Percentiles rank a stretch among this genome's conserved stretches.
Evolutionary conservation across 2,113 vertebrate genomes (phyloP).

Genomic region (Myanophis thanlyinensis): DNA sequence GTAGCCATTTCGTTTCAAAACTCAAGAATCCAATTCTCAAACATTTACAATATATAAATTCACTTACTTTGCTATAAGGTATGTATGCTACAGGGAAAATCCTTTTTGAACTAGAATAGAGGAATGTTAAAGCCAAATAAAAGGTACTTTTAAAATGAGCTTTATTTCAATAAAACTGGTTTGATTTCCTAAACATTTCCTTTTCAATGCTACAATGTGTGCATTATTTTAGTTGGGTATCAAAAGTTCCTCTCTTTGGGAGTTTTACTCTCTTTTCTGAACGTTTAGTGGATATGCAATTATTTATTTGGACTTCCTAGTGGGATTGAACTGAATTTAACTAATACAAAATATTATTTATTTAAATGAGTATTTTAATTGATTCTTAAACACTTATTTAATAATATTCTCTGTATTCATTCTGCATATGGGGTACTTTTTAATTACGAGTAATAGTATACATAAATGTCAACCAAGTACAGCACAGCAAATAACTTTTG

Average conservation of each 20-base stretch:
- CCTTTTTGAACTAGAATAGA: constrained; percentile 64
- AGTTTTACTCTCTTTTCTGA: constrained; percentile 36
- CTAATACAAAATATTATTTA: background rate
- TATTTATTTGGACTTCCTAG: background rate
- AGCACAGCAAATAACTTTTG: background rate
- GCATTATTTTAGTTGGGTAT: constrained; percentile 49
- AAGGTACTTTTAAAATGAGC: constrained; percentile 70
- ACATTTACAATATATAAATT: constrained; percentile 94
- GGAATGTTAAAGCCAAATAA: constrained; percentile 63
- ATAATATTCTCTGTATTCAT: constrained; percentile 30
- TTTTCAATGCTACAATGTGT: constrained; percentile 59
- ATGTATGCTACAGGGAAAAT: constrained; percentile 75
- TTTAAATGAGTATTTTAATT: constrained; percentile 32
- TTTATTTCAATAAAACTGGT: constrained; percentile 75
- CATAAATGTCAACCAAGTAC: constrained; percentile 32
- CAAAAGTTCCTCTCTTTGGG: constrained; percentile 44
- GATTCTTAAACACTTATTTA: constrained; percentile 44
- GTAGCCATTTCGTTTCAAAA: constrained; percentile 96
- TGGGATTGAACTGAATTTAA: constrained; percentile 31
- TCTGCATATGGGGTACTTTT: constrained; percentile 46
- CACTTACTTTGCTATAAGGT: constrained; percentile 76
- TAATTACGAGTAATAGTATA: constrained; percentile 56
- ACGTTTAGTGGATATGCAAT: constrained; percentile 45
- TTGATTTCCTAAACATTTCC: constrained; percentile 61
- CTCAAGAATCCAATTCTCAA: constrained; percentile 84